Percentiles rank a stretch among this genome's conserved stretches.
Conservation (phyloP, 2,888 invertebrate species). For the Cheiracanthium punctorium region DNA sequence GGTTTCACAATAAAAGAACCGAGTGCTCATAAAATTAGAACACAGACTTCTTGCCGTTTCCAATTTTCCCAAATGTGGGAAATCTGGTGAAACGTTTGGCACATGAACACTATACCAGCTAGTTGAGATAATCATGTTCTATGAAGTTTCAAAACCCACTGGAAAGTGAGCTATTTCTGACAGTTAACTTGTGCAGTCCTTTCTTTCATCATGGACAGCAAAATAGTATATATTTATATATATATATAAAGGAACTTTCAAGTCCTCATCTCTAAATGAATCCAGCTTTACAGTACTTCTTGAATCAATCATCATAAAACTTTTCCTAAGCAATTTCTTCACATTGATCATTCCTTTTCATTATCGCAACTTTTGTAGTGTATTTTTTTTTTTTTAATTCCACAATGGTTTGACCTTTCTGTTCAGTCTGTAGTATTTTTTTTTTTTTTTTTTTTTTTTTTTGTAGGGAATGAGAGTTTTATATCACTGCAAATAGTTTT, state of each 20-base stretch:
- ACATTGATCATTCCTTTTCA: too few relatives aligned
- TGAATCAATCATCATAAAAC: background rate
- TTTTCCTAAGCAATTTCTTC: too few relatives aligned
- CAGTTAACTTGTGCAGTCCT: slow-evolving; percentile 8
- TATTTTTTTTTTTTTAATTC: background rate
- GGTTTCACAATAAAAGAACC: slow-evolving; percentile 39
- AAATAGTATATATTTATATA: background rate
- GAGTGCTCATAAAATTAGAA: slow-evolving; percentile 26
- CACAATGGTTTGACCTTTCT: background rate
- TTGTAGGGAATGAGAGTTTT: background rate
- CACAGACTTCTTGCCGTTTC: slow-evolving; percentile 44
- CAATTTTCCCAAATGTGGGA: background rate
- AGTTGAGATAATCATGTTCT: slow-evolving; percentile 42
- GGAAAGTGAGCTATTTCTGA: slow-evolving; percentile 69
- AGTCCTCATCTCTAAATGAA: slow-evolving; percentile 1
- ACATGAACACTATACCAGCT: slow-evolving; percentile 69
- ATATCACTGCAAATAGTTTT: slow-evolving; percentile 5
- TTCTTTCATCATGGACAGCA: slow-evolving; percentile 11
- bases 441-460: too few relatives aligned
- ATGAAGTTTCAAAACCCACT: slow-evolving; percentile 41
- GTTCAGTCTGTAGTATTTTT: slow-evolving; percentile 8
- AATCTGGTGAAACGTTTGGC: slow-evolving; percentile 55
- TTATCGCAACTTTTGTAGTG: too few relatives aligned
- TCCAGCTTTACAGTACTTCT: background rate
- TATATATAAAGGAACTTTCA: background rate